Conservation (phyloP, 2,888 invertebrate genomes). For the Conomelus anceps region DNA sequence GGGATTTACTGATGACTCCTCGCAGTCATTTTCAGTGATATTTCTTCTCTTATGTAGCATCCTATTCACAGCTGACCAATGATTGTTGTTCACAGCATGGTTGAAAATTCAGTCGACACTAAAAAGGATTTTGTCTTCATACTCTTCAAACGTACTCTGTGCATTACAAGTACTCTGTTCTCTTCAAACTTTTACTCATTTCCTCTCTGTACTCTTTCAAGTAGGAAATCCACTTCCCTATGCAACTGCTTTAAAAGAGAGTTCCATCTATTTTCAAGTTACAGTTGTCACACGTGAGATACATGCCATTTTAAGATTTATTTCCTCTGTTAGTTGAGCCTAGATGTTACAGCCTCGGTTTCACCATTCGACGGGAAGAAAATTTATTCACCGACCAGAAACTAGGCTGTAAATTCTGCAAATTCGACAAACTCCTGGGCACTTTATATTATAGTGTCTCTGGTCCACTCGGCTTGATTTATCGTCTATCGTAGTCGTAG, state of each 20-base stretch:
- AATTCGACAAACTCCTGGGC: background rate
- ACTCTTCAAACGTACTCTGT: no score
- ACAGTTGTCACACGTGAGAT: background rate
- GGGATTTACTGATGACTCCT: no score
- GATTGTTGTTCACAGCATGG: no score
- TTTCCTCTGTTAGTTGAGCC: background rate
- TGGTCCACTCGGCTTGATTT: background rate
- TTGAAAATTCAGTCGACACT: no score
- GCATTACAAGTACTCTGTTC: no score
- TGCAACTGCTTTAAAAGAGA: background rate
- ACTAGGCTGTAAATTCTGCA: background rate
- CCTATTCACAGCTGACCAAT: no score
- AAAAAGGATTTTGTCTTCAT: no score
- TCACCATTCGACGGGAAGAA: background rate
- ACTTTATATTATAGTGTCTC: background rate
- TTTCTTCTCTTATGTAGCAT: no score
- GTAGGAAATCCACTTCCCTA: background rate
- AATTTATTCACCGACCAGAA: background rate
- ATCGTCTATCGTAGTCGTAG: background rate
- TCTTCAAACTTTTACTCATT: no score
- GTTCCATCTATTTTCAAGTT: background rate
- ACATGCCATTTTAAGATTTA: background rate
- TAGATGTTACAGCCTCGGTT: background rate
- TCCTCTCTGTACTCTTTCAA: no score
- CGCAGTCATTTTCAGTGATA: no score